Evolutionary conservation across 2,797 vertebrate species (phyloP).

Genomic region (Parotocinclus haroldoi): DNA sequence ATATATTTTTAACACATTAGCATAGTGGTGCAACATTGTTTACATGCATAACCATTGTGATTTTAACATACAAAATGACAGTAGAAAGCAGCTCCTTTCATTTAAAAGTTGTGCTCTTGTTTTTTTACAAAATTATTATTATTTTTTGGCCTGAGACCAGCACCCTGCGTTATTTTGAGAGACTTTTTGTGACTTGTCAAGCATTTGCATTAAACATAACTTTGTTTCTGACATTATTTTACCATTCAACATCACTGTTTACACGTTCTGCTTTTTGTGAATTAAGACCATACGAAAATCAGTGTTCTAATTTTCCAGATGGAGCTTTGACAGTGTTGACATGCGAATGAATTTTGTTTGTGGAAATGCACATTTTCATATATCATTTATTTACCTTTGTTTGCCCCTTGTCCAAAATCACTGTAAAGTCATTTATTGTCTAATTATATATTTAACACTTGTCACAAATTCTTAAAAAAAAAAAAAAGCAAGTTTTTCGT

Average conservation of each 20-base stretch:
- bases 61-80: slow-evolving; percentile 9
- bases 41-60: slow-evolving; percentile 47
- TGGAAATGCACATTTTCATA: slow-evolving; percentile 55
- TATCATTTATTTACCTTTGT: slow-evolving; percentile 55
- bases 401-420: slow-evolving; percentile 42
- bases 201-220: slow-evolving; percentile 26
- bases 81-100: slow-evolving; percentile 43
- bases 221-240: slow-evolving; percentile 49
- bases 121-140: neutral
- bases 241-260: slow-evolving; percentile 51
- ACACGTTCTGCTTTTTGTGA: slow-evolving; percentile 45
- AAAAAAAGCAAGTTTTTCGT: slow-evolving; percentile 55
- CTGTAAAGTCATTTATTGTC: slow-evolving; percentile 50
- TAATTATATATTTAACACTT: slow-evolving; percentile 61
- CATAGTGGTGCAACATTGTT: slow-evolving; percentile 42
- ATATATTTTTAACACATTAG: slow-evolving; percentile 18
- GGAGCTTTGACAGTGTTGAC: slow-evolving; percentile 41
- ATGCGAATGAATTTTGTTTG: slow-evolving; percentile 16
- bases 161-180: neutral
- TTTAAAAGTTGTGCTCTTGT: slow-evolving; percentile 47
- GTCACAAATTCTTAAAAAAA: slow-evolving; percentile 64
- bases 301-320: slow-evolving; percentile 45
- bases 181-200: slow-evolving; percentile 10
- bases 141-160: neutral
- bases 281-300: slow-evolving; percentile 24